Conservation (phyloP, 2,797 vertebrate species). For the Rhinella marina region DNA sequence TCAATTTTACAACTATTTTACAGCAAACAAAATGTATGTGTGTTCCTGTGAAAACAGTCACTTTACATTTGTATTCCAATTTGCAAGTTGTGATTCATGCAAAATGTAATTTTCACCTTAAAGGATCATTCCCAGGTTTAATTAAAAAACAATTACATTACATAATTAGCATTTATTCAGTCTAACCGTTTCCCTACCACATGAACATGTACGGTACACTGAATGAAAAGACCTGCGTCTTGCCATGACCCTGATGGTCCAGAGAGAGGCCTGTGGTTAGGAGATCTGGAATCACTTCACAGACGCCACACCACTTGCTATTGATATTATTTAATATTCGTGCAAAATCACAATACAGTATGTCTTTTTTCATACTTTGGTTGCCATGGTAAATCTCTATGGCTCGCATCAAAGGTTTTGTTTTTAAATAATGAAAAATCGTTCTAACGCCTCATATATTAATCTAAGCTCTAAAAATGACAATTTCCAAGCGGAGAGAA, state of each 20-base stretch:
- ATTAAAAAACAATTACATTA: slow-evolving; percentile 40
- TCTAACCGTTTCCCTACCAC: neutral
- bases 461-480: slow-evolving; percentile 21
- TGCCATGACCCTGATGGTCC: neutral
- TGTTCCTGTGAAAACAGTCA: slow-evolving; percentile 35
- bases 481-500: neutral
- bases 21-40: slow-evolving; percentile 24
- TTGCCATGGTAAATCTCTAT: slow-evolving; percentile 41
- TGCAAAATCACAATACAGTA: slow-evolving; percentile 19
- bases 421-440: slow-evolving; percentile 48
- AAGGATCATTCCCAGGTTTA: slow-evolving; percentile 28
- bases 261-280: neutral
- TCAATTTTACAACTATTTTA: neutral
- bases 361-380: slow-evolving; percentile 10
- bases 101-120: slow-evolving; percentile 55
- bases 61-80: slow-evolving; percentile 41
- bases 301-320: neutral
- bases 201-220: neutral
- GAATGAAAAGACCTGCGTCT: neutral
- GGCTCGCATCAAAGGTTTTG: slow-evolving; percentile 31
- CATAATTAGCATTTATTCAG: slow-evolving; percentile 35
- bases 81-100: slow-evolving; percentile 41
- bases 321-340: slow-evolving; percentile 26
- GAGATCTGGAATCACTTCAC: neutral
- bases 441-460: slow-evolving; percentile 26